A percentile compares a stretch with the other conserved stretches of the same genome.
Conservation (phyloP, 2,113 vertebrate species). For the Circaetus gallicus region DNA sequence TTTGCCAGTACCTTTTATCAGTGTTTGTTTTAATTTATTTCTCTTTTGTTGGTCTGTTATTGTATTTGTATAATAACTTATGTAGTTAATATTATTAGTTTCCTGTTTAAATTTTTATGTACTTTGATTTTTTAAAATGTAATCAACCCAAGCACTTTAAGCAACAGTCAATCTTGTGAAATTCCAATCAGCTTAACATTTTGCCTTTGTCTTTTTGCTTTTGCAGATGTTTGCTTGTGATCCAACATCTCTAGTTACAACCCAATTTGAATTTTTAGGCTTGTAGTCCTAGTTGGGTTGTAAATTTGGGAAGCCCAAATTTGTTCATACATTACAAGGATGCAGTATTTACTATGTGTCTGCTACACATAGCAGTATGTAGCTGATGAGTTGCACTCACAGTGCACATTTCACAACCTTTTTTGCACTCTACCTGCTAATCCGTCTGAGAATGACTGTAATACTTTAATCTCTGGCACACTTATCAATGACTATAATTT, state of each 20-base stretch:
- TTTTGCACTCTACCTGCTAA: neutral
- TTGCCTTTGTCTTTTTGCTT: conserved; percentile 14
- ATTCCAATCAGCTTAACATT: conserved; percentile 57
- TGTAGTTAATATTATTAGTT: conserved; percentile 16
- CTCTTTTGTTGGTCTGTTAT: conserved; percentile 32
- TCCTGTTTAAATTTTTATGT: conserved; percentile 53
- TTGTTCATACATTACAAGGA: neutral
- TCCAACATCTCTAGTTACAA: neutral
- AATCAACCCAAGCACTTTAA: conserved; percentile 72
- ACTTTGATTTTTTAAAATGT: conserved; percentile 35
- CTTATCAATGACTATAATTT: neutral
- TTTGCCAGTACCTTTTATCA: conserved; percentile 36
- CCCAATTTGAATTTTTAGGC: neutral
- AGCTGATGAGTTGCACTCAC: neutral
- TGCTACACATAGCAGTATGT: neutral
- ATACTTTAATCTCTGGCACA: neutral
- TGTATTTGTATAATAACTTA: conserved; percentile 53
- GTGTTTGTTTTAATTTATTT: conserved; percentile 68
- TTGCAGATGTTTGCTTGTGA: neutral
- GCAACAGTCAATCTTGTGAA: conserved; percentile 60
- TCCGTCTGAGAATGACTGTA: neutral
- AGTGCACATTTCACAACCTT: neutral
- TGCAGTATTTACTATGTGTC: neutral
- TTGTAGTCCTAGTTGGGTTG: neutral
- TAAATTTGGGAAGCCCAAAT: neutral